Evolutionary conservation across 2,888 invertebrate genomes (phyloP), one percentile per base, ranked within the genome.

Genomic region (Ceratothoa steindachneri): DNA sequence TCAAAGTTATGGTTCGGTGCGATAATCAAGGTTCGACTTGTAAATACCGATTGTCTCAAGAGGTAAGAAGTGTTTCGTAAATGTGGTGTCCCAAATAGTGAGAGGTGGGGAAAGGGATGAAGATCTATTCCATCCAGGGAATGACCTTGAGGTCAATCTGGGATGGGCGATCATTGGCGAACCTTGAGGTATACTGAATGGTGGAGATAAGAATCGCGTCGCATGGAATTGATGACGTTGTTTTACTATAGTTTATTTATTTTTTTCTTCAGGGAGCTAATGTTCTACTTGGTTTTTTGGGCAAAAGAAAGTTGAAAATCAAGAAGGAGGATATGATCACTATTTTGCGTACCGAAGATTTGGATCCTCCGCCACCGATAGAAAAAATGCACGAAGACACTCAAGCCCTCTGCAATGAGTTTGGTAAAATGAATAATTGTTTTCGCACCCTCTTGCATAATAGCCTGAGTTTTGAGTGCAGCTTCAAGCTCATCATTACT

Each of bases 1-100:
- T 98, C 0, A 96, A 97, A 85, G 90, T 95, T 0, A 95, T 98
- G 83, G 93, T 93, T 1, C 87, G 97, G 51, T 95, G 93, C 83
- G 95, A 97, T 82, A 95, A 95, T 82, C 93, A 93, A 82, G 91
- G 93, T 80, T 92, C 93, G 86, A 87, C 88, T 3, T 95, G 95
- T 84, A 89, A 93, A 1, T 97, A 93, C 83, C 89, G 95, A 78
- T 87, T 97, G 82, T 93, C 95, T 0, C 95, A 97, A 84, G 97
- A 97, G 84, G 88, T 87, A 81, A 77, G 77, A 65, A 65, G n/a
- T 19, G 1, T 73, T n/a, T n/a, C n/a, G 55, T 55, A 29, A 19
- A 22, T 27, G n/a, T 27, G 60, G n/a, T 53, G 22, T 27, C 22
- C 29, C 15, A 51, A 15, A 12, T 12, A 51, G 15, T 51, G 51